Conservation (phyloP, 2,797 vertebrate genomes). For the Danio aesculapii region DNA sequence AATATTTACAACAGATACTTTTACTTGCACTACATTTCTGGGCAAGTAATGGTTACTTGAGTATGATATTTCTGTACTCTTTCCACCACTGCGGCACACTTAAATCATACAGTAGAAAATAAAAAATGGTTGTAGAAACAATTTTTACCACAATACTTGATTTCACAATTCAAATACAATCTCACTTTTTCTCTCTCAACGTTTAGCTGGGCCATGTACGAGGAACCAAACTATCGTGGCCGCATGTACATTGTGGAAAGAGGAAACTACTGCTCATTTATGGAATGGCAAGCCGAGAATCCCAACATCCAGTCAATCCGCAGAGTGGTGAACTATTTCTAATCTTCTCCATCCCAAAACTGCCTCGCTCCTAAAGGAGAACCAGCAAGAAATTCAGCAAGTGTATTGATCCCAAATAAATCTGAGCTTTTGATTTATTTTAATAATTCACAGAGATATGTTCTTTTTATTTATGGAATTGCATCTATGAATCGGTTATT, state of each 20-base stretch:
- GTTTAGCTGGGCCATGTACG: constrained; percentile 90
- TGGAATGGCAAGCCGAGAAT: constrained; percentile 86
- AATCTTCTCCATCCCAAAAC: constrained; percentile 53
- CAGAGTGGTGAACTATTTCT: constrained; percentile 90
- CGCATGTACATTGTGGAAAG: constrained; percentile 91
- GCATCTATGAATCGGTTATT: not conserved
- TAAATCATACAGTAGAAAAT: too few species aligned
- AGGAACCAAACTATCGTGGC: constrained; percentile 91
- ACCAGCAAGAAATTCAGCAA: not conserved
- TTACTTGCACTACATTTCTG: too few species aligned
- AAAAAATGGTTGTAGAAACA: too few species aligned
- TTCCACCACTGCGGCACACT: too few species aligned
- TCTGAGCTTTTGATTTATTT: not conserved
- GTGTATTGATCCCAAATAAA: not conserved
- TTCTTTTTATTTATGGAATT: constrained; percentile 9
- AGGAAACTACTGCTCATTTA: constrained; percentile 84
- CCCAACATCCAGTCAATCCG: constrained; percentile 88
- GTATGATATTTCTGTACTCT: too few species aligned
- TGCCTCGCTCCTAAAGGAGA: constrained; percentile 1
- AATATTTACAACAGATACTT: too few species aligned
- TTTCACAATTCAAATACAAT: not conserved
- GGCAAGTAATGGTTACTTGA: too few species aligned
- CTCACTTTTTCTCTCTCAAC: constrained; percentile 8
- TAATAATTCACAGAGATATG: not conserved
- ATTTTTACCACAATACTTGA: not conserved